phyloP scores from a whole-genome alignment of 2,888 invertebrate species.

The Sisyra nigra region DNA sequence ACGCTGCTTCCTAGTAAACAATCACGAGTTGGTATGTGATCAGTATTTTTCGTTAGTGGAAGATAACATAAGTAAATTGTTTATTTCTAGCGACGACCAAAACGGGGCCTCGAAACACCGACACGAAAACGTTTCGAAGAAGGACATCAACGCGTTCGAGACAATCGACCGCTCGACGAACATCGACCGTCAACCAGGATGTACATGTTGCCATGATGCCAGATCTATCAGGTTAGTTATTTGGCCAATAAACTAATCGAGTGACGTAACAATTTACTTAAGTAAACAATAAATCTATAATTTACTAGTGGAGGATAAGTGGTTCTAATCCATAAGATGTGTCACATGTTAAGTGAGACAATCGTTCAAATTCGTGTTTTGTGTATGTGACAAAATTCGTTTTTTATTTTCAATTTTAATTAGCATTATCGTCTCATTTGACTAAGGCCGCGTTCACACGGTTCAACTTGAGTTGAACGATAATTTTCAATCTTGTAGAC shows the following conservation, averaged over 20 bases:
- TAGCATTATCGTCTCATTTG: no score
- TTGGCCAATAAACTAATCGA: no score
- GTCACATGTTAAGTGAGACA: no score
- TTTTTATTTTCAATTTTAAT: no score
- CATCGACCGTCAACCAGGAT: conserved; percentile 37
- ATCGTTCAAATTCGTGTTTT: no score
- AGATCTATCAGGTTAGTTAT: conserved; percentile 58
- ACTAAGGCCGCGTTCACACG: no score
- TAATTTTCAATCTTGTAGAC: no score
- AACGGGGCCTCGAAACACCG: conserved; percentile 38
- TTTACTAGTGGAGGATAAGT: not conserved
- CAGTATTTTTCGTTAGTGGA: not conserved
- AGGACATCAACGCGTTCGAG: conserved; percentile 34
- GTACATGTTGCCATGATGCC: conserved; percentile 65
- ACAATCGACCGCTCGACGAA: conserved; percentile 32
- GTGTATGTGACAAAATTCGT: no score
- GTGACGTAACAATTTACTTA: not conserved
- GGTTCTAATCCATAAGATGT: no score
- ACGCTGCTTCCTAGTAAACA: conserved; percentile 68
- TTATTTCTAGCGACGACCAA: conserved; percentile 50
- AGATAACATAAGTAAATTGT: no score
- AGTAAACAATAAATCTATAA: not conserved
- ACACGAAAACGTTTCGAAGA: conserved; percentile 44
- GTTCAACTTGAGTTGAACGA: no score
- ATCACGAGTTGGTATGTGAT: conserved; percentile 46